Evolutionary conservation across 2,888 invertebrate species (phyloP).

Genomic region (Apoderus coryli): DNA sequence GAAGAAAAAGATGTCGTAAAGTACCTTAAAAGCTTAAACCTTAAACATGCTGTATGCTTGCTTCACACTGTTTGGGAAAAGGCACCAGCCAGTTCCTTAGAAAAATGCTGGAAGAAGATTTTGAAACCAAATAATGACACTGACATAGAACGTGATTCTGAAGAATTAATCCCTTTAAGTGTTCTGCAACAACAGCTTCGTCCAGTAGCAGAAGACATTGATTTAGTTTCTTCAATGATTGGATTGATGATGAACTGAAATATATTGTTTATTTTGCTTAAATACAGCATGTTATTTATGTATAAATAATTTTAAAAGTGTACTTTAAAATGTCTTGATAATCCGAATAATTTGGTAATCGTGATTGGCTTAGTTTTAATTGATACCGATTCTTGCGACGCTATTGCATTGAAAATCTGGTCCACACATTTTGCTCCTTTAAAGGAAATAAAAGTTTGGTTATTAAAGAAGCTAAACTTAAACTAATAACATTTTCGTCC

Average conservation of each 20-base stretch:
- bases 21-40: conserved; percentile 8
- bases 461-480: no score
- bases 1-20: conserved; percentile 3
- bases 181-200: conserved; percentile 5
- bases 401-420: no score
- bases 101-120: conserved; percentile 12
- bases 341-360: conserved; percentile 5
- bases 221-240: conserved; percentile 7
- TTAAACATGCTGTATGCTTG: conserved; percentile 10
- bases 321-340: conserved; percentile 3
- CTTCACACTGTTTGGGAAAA: conserved; percentile 11
- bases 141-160: conserved; percentile 10
- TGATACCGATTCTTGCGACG: conserved; percentile 4
- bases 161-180: conserved; percentile 10
- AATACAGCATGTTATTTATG: conserved; percentile 2
- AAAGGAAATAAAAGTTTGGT: no score
- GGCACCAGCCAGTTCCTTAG: conserved; percentile 10
- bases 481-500: no score
- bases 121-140: conserved; percentile 6
- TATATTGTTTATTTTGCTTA: conserved; percentile 1
- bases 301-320: conserved; percentile 1
- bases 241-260: no score
- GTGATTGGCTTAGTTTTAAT: conserved; percentile 4
- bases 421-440: no score
- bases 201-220: conserved; percentile 10